A percentile compares a stretch with the other conserved stretches of the same genome.
Conservation (phyloP, 2,113 vertebrate species). For the Gymnobelideus leadbeateri region DNA sequence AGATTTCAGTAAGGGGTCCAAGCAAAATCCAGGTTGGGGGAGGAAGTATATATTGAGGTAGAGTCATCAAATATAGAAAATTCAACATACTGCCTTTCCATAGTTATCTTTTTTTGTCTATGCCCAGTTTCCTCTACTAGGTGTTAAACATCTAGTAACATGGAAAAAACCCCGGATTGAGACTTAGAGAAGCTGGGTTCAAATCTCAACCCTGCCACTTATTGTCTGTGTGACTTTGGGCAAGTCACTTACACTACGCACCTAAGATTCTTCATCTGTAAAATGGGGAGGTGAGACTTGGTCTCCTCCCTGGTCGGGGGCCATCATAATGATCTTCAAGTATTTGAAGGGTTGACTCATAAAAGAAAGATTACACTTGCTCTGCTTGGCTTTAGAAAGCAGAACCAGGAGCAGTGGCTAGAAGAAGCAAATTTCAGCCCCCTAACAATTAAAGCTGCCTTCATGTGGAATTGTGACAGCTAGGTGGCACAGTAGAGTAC, state of each 20-base stretch:
- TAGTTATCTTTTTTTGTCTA: neutral
- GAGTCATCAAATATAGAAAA: too few species aligned
- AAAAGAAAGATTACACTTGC: neutral
- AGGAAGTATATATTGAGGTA: too few species aligned
- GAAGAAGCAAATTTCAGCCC: neutral
- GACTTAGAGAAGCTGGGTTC: too few species aligned
- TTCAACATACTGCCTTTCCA: too few species aligned
- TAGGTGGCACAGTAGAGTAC: neutral
- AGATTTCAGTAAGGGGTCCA: too few species aligned
- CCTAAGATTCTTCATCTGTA: neutral
- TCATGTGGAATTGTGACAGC: neutral
- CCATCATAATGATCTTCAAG: neutral
- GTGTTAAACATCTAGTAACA: neutral
- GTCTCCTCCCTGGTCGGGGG: neutral
- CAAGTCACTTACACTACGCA: accelerated
- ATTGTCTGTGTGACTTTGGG: neutral
- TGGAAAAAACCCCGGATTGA: neutral
- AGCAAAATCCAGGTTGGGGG: too few species aligned
- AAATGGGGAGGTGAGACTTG: neutral
- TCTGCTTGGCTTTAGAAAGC: neutral
- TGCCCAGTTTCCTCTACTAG: neutral
- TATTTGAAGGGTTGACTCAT: neutral
- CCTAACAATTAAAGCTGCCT: neutral
- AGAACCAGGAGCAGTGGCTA: neutral
- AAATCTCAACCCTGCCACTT: neutral